Evolutionary conservation across 2,797 vertebrate species (phyloP).

Genomic region (Rhodeus uyekii): DNA sequence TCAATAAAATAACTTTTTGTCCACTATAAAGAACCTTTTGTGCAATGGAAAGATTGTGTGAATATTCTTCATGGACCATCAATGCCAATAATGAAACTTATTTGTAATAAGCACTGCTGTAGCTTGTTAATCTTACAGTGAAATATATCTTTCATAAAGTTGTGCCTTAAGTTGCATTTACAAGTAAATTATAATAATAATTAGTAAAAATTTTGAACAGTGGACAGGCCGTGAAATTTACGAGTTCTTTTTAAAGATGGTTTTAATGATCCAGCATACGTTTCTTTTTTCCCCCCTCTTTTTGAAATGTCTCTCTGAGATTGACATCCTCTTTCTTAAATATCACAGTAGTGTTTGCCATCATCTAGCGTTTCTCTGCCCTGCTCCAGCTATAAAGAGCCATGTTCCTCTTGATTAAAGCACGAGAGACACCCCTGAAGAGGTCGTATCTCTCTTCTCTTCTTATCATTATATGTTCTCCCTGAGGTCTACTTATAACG

Average conservation of each 20-base stretch:
- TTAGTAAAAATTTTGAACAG: not conserved
- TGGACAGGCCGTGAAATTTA: not conserved
- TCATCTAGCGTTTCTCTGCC: not conserved
- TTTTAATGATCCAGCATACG: slow-evolving; percentile 18
- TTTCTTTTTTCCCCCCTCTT: too few relatives aligned
- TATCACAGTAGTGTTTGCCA: not conserved
- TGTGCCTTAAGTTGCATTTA: not conserved
- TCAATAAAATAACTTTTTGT: not conserved
- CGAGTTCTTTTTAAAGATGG: not conserved
- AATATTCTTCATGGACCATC: not conserved
- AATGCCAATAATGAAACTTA: not conserved
- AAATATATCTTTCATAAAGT: not conserved
- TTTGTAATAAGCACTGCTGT: not conserved
- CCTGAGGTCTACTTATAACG: slow-evolving; percentile 2
- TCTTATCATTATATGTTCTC: slow-evolving; percentile 13
- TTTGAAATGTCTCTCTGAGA: slow-evolving; percentile 10
- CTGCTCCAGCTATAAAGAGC: not conserved
- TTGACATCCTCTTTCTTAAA: not conserved
- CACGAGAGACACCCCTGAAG: slow-evolving; percentile 7
- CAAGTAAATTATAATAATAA: not conserved
- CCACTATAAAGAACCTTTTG: not conserved
- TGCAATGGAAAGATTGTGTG: not conserved
- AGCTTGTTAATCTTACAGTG: not conserved
- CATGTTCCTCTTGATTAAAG: slow-evolving; percentile 48
- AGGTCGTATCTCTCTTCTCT: slow-evolving; percentile 10